These are phyloP conservation scores for Nymphalis urticae DNA, from an alignment of 2,888 invertebrate genomes.

Conservation along the genomic window DNA sequence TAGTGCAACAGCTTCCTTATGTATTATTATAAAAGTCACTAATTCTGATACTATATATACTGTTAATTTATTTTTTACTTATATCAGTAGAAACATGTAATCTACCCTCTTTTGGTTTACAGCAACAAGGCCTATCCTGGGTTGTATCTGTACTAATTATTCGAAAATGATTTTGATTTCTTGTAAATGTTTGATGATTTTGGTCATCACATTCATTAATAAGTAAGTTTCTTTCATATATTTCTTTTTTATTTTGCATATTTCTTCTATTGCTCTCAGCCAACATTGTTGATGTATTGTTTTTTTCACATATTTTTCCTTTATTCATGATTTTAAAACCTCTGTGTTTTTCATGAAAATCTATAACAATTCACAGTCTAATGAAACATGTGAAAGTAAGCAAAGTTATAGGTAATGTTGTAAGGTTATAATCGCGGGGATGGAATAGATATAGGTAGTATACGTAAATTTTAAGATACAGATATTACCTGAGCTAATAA, in stretches of 20 bases:
- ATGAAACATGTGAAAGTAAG: background rate
- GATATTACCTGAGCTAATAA: too few relatives aligned
- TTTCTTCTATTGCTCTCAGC: background rate
- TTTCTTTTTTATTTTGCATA: background rate
- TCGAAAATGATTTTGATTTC: slow-evolving; percentile 17
- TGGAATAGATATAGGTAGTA: too few relatives aligned
- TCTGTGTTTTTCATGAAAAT: slow-evolving; percentile 15
- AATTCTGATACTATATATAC: slow-evolving; percentile 49
- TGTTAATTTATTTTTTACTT: slow-evolving; percentile 33
- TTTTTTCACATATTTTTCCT: slow-evolving; percentile 3
- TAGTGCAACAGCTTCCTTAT: slow-evolving; percentile 46
- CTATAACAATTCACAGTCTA: slow-evolving; percentile 14
- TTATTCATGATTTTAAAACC: slow-evolving; percentile 20
- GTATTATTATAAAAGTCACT: slow-evolving; percentile 48
- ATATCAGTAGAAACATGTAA: slow-evolving; percentile 18
- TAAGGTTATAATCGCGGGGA: too few relatives aligned
- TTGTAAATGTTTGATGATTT: background rate
- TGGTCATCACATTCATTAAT: slow-evolving; percentile 10
- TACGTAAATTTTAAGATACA: too few relatives aligned
- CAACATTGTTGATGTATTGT: background rate
- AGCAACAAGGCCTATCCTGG: slow-evolving; percentile 56
- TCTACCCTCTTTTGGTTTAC: slow-evolving; percentile 33
- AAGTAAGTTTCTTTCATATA: background rate
- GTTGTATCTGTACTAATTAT: slow-evolving; percentile 52
- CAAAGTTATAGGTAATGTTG: too few relatives aligned